These are phyloP conservation scores for Cardiocondyla obscurior DNA, from an alignment of 1,140 invertebrate species.

Conservation along the genomic window DNA sequence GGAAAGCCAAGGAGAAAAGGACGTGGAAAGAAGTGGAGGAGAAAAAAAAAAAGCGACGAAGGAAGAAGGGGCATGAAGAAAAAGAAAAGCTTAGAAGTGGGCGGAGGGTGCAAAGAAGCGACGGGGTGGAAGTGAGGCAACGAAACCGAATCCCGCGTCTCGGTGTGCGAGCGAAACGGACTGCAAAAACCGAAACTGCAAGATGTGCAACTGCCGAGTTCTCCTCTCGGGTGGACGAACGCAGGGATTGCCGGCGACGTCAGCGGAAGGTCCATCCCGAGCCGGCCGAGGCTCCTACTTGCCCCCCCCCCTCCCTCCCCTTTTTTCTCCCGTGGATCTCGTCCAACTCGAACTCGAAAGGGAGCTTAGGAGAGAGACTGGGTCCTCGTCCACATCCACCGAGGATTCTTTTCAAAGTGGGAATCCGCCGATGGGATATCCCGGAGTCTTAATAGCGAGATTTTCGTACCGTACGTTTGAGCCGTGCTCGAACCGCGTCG, in stretches of 20 bases:
- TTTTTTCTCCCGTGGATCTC: conserved; percentile 49
- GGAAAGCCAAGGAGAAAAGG: conserved; percentile 23
- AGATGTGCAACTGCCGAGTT: conserved; percentile 72
- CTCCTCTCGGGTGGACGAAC: conserved; percentile 64
- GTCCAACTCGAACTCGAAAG: conserved; percentile 39
- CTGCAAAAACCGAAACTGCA: conserved; percentile 74
- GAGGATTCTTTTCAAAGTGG: conserved; percentile 29
- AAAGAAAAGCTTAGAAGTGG: not conserved
- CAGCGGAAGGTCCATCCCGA: conserved; percentile 65
- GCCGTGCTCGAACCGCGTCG: not conserved
- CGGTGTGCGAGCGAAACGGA: conserved; percentile 62
- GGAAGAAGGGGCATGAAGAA: conserved; percentile 1
- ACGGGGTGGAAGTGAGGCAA: not conserved
- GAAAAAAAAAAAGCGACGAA: not conserved
- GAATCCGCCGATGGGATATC: not conserved
- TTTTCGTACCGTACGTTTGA: conserved; percentile 17
- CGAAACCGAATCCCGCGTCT: conserved; percentile 48
- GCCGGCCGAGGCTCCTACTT: conserved; percentile 13
- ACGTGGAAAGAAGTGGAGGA: not conserved
- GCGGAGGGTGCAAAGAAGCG: not conserved
- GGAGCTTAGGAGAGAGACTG: conserved; percentile 8
- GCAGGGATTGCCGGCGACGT: conserved; percentile 72
- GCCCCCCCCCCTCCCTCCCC: not conserved
- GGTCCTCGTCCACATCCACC: not conserved
- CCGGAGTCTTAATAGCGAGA: not conserved